These are phyloP conservation scores for Drosophila tani DNA, from an alignment of 1,140 invertebrate species.

Conservation along the genomic window DNA sequence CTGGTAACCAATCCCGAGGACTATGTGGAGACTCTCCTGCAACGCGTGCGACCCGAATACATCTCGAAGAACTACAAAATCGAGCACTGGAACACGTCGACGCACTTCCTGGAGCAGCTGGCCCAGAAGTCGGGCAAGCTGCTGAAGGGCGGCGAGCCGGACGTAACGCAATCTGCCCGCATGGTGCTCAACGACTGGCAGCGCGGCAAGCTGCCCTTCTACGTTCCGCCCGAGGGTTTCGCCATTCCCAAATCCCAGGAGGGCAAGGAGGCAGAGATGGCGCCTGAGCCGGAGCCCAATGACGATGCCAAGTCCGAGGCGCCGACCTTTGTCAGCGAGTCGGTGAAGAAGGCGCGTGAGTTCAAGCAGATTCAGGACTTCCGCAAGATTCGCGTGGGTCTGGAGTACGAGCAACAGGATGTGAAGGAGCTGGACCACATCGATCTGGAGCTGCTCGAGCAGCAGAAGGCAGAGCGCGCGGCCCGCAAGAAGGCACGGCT, in stretches of 20 bases:
- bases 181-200: constrained; percentile 99
- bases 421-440: constrained; percentile 87
- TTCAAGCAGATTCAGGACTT: constrained; percentile 90
- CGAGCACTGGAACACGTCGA: constrained; percentile 90
- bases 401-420: constrained; percentile 90
- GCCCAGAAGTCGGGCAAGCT: constrained; percentile 95
- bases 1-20: constrained; percentile 97
- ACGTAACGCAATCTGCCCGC: constrained; percentile 94
- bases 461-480: constrained; percentile 85
- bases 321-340: constrained; percentile 77
- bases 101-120: constrained; percentile 97
- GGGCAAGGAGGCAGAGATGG: constrained; percentile 46
- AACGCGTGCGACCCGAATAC: constrained; percentile 96
- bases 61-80: constrained; percentile 96
- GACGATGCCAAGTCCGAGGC: constrained; percentile 75
- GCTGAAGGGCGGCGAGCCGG: constrained; percentile 98
- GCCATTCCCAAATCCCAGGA: constrained; percentile 86
- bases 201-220: constrained; percentile 98
- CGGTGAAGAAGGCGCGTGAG: constrained; percentile 78
- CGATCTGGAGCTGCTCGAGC: constrained; percentile 86
- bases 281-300: constrained; percentile 59
- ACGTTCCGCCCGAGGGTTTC: constrained; percentile 93
- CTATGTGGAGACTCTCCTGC: constrained; percentile 94
- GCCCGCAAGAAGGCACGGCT: constrained; percentile 75
- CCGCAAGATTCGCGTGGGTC: constrained; percentile 91